These are phyloP conservation scores for Cryptus viduatorius DNA, from an alignment of 2,888 invertebrate species.

Conservation along the genomic window DNA sequence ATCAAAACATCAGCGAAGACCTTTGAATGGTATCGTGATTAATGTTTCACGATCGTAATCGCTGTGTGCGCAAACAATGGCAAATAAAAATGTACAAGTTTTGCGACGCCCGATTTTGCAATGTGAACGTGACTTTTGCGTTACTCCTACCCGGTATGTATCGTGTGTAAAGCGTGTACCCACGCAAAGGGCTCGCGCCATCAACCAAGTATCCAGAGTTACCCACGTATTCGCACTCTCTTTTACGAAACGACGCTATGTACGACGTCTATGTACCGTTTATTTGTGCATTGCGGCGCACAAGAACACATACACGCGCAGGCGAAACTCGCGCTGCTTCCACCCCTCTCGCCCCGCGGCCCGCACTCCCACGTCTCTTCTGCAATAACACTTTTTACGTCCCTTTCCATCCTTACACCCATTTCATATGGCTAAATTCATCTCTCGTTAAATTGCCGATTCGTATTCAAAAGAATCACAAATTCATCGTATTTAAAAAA, in stretches of 20 bases:
- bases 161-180: constrained; percentile 42
- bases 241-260: constrained; percentile 24
- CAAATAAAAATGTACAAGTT: constrained; percentile 37
- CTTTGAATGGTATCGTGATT: constrained; percentile 54
- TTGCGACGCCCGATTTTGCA: constrained; percentile 59
- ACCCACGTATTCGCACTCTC: constrained; percentile 52
- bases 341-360: constrained; percentile 1
- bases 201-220: constrained; percentile 41
- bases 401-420: background rate
- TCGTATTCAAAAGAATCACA: background rate
- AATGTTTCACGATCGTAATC: constrained; percentile 57
- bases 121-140: constrained; percentile 54
- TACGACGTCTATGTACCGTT: constrained; percentile 35
- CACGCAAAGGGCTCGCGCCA: constrained; percentile 59
- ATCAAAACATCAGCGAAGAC: background rate
- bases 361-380: constrained; percentile 17
- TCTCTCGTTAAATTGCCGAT: background rate
- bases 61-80: constrained; percentile 60
- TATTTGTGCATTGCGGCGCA: constrained; percentile 7
- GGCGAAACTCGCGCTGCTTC: constrained; percentile 11
- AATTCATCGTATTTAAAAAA: too few species aligned
- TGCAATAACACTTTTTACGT: background rate
- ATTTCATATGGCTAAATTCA: background rate
- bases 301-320: background rate
- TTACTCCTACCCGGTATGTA: constrained; percentile 40